Evolutionary conservation across 2,113 vertebrate species (phyloP), one percentile per base, ranked within the genome.

Genomic region (Trematomus loennbergii): DNA sequence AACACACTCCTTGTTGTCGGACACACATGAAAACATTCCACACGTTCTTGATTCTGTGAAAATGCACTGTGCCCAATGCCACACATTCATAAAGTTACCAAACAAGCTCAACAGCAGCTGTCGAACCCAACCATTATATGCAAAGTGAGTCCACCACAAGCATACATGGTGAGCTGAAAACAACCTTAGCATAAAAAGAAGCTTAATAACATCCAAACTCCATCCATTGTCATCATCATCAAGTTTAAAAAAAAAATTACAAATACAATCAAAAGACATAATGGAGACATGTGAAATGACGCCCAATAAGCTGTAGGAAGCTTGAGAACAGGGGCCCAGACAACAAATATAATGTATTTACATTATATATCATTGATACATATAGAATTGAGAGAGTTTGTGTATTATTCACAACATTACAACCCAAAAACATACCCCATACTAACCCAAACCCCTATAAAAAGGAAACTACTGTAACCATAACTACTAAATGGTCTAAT

Each of bases 1-100:
- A 81, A 79, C 83, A 78, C 63, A 75, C 29, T 73, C 62, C 29
- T 58, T 67, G 60, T 60, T 65, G 33, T 40, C 36, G 22, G 69
- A 67, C 59, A 66, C 65, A 59, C 22, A 63, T 61, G 77, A 68
- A 79, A 74, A 84, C 87, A 92, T 90, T 87, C 89, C 82, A 33
- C 3, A 16, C 76, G 85, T 91, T 92, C 72, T 73, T 58, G 48
- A 72, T 81, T 70, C 33, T 83, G 52, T 40, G 52, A 55, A 54
- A 25, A 75, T 66, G 66, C 57, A 43, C 13, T 50, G 78, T 70
- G 68, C n/a, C 64, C 12, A 50, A 12, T 46, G 43, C 61, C 83
- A n/a, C 49, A 48, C 36, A 52, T 48, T 12, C 8, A 46, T 54
- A 12, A 77, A 88, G 82, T 71, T 45, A 60, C 29, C 25, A 40